phyloP scores from a whole-genome alignment of 92 coral and sea anemone genomes.

The Phenganax marumi region DNA sequence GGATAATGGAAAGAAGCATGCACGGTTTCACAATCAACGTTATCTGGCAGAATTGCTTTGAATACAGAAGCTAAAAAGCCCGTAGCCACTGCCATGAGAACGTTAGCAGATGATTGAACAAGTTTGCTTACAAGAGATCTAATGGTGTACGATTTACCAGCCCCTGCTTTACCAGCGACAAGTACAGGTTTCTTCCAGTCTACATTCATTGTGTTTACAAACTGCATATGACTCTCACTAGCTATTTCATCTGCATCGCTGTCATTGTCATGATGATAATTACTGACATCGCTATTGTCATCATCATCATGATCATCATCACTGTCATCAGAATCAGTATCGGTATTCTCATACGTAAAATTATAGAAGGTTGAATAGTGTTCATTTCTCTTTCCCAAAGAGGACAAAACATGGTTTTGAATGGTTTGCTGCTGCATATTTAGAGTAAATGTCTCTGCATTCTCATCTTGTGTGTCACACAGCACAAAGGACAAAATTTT shows the following conservation, averaged over 20 bases:
- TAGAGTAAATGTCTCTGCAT: neutral
- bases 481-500: neutral
- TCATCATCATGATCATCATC: too few relatives aligned
- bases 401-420: neutral
- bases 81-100: slow-evolving; percentile 50
- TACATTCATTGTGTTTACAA: too few relatives aligned
- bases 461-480: neutral
- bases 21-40: slow-evolving; percentile 13
- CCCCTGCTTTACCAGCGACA: slow-evolving; percentile 41
- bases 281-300: neutral
- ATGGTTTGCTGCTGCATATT: neutral
- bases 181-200: too few relatives aligned
- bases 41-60: neutral
- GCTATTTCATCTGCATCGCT: neutral
- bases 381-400: neutral
- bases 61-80: slow-evolving; percentile 40
- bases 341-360: too few relatives aligned
- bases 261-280: neutral
- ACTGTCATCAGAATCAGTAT: neutral
- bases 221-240: too few relatives aligned
- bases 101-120: neutral
- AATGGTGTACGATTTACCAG: slow-evolving; percentile 50
- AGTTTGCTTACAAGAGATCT: too few relatives aligned
- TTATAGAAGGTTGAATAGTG: neutral
- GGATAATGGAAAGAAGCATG: slow-evolving; percentile 27